Evolutionary conservation across 2,113 vertebrate genomes (phyloP).

Genomic region (Ceuthmochares aereus): DNA sequence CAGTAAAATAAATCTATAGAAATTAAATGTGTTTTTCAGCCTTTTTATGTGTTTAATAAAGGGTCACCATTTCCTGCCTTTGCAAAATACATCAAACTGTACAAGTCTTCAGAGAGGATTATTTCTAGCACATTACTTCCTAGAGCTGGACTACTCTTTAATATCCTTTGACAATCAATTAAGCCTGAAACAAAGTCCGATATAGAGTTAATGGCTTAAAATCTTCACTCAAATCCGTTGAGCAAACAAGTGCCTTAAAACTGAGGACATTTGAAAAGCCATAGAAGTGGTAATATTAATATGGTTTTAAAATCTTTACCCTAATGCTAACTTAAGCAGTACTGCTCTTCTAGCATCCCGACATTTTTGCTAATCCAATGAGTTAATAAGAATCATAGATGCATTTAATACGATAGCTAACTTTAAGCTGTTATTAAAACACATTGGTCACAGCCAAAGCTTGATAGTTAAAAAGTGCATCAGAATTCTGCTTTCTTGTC

Average conservation of each 20-base stretch:
- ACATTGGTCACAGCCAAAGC: not conserved
- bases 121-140: constrained; percentile 70
- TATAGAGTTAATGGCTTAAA: constrained; percentile 32
- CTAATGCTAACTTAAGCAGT: not conserved
- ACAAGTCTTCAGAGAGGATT: constrained; percentile 65
- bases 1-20: constrained; percentile 9
- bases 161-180: constrained; percentile 78
- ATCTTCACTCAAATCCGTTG: constrained; percentile 31
- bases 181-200: constrained; percentile 61
- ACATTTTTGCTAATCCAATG: not conserved
- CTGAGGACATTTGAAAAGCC: not conserved
- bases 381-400: not conserved
- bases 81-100: constrained; percentile 34
- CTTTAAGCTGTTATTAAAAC: not conserved
- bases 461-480: not conserved
- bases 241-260: constrained; percentile 18
- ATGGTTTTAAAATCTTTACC: not conserved
- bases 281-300: not conserved
- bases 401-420: not conserved
- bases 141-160: constrained; percentile 63
- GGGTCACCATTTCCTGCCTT: constrained; percentile 60
- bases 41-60: constrained; percentile 37
- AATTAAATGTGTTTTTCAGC: not conserved
- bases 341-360: not conserved
- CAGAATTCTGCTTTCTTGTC: not conserved